A percentile compares a stretch with the other conserved stretches of the same genome.
phyloP scores from a whole-genome alignment of 2,113 vertebrate genomes.

The Indri indri region DNA sequence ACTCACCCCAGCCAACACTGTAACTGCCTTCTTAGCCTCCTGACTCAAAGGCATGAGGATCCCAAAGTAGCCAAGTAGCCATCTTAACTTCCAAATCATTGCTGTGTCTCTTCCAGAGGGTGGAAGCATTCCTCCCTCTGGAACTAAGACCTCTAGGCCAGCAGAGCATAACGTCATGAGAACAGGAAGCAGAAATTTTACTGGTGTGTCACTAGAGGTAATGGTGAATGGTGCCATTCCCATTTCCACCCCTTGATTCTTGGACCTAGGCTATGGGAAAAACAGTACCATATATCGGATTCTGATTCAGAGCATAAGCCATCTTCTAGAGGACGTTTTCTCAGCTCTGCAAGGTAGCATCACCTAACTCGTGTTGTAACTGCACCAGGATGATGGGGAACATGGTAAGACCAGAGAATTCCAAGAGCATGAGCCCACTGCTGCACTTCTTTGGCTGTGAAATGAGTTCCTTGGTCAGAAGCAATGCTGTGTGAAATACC shows the following conservation, averaged over 20 bases:
- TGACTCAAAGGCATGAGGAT: not conserved
- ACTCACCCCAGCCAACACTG: not conserved
- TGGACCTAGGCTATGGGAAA: not conserved
- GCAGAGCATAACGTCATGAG: not conserved
- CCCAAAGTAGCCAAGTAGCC: not conserved
- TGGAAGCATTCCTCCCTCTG: not conserved
- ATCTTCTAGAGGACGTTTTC: not conserved
- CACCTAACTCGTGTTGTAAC: not conserved
- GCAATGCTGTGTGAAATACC: not conserved
- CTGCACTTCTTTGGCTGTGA: not conserved
- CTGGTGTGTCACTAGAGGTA: not conserved
- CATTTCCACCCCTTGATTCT: not conserved
- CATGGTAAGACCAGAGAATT: not conserved
- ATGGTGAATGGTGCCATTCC: not conserved
- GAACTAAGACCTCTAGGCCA: not conserved
- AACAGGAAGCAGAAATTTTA: not conserved
- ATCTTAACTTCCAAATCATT: not conserved
- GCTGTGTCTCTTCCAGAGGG: not conserved
- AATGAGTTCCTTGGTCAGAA: not conserved
- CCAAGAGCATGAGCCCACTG: not conserved
- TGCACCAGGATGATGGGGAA: not conserved
- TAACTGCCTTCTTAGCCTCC: not conserved
- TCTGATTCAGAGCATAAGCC: not conserved
- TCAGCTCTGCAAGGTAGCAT: not conserved
- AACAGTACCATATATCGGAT: not conserved